phyloP scores from a whole-genome alignment of 1,140 invertebrate species.

The Zaprionus inermis region DNA sequence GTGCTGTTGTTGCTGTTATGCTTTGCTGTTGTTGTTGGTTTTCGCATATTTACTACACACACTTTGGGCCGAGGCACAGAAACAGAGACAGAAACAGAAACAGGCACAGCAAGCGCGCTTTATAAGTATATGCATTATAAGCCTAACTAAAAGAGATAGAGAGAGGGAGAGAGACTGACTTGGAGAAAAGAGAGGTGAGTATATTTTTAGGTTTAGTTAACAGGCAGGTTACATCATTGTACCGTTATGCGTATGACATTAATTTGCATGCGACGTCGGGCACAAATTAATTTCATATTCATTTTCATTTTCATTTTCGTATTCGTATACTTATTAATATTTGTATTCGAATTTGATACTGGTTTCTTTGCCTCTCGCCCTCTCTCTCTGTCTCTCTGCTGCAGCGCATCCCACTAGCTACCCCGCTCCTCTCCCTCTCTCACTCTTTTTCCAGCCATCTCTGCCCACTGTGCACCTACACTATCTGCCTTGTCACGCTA shows the following conservation, averaged over 20 bases:
- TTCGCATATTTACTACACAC: constrained; percentile 60
- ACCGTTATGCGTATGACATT: constrained; percentile 80
- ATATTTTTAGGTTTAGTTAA: constrained; percentile 53
- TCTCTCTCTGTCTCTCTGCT: background rate
- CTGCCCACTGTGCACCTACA: background rate
- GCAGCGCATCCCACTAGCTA: background rate
- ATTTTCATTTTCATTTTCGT: constrained; percentile 34
- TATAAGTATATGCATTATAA: constrained; percentile 46
- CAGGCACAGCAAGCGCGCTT: constrained; percentile 15
- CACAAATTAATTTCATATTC: constrained; percentile 72
- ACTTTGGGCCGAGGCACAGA: constrained; percentile 14
- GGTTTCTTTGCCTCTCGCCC: background rate
- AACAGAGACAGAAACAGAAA: constrained; percentile 12
- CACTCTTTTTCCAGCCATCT: background rate
- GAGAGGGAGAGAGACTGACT: background rate
- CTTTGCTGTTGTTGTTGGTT: constrained; percentile 42
- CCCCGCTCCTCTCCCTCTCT: background rate
- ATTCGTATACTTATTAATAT: background rate
- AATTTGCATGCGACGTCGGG: constrained; percentile 64
- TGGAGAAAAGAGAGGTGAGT: background rate
- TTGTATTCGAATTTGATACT: constrained; percentile 1
- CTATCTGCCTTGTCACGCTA: constrained; percentile 63
- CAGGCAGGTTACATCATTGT: constrained; percentile 69
- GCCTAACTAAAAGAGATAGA: constrained; percentile 28
- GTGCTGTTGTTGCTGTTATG: constrained; percentile 35